These are phyloP conservation scores for Rhea americana DNA, from an alignment of 2,113 vertebrate species.

Conservation along the genomic window DNA sequence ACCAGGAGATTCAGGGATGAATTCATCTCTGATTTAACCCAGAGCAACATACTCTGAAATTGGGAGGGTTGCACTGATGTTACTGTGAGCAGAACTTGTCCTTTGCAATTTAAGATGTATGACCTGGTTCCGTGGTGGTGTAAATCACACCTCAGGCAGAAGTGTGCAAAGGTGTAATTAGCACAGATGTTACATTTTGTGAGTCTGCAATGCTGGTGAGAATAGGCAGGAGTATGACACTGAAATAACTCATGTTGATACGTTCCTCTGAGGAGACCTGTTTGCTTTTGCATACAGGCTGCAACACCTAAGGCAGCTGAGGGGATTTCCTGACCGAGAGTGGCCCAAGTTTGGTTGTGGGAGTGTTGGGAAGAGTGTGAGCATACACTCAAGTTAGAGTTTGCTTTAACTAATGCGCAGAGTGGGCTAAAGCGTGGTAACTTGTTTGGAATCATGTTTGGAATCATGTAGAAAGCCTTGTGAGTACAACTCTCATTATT, in stretches of 20 bases:
- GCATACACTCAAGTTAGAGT: rapidly evolving
- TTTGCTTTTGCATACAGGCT: neutral
- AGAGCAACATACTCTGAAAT: neutral
- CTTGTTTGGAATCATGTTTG: neutral
- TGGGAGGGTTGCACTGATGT: neutral
- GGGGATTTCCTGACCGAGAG: neutral
- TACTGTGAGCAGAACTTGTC: neutral
- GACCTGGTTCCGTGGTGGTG: neutral
- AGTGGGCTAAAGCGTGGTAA: neutral
- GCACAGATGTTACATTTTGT: neutral
- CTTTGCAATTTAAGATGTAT: neutral
- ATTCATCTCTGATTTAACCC: neutral
- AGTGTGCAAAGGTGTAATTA: neutral
- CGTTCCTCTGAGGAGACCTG: neutral
- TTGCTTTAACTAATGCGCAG: neutral
- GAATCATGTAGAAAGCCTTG: neutral
- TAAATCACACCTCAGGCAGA: neutral
- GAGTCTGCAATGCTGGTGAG: neutral
- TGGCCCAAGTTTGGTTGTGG: rapidly evolving
- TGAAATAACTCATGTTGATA: rapidly evolving
- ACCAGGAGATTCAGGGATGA: neutral
- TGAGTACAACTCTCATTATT: neutral
- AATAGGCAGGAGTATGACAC: neutral
- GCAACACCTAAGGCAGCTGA: neutral
- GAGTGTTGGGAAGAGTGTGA: neutral